Conservation (phyloP, 1,140 invertebrate genomes). For the Agraylea sexmaculata region DNA sequence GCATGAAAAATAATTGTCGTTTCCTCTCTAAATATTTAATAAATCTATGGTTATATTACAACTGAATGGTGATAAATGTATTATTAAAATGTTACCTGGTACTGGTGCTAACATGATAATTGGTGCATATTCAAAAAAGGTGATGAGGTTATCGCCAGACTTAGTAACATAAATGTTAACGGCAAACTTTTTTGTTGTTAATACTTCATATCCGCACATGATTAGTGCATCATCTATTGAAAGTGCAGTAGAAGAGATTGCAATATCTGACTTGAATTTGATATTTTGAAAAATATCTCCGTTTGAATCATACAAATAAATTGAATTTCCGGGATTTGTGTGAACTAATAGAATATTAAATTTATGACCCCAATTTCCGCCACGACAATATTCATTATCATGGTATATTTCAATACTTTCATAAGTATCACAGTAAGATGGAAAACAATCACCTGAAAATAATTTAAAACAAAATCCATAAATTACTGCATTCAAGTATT, state of each 20-base stretch:
- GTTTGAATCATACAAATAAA: slow-evolving; percentile 5
- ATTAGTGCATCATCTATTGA: slow-evolving; percentile 13
- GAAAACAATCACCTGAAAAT: slow-evolving; percentile 8
- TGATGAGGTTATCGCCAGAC: slow-evolving; percentile 8
- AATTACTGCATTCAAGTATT: background rate
- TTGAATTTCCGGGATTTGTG: slow-evolving; percentile 9
- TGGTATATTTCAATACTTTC: too few species aligned
- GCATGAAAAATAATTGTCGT: too few species aligned
- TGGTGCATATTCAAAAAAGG: slow-evolving; percentile 9
- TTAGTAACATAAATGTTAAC: slow-evolving; percentile 12
- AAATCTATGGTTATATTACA: too few species aligned
- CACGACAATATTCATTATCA: slow-evolving; percentile 1
- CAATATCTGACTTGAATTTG: slow-evolving; percentile 1
- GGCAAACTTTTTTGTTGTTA: slow-evolving; percentile 2
- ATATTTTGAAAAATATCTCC: too few species aligned
- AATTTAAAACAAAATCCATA: background rate
- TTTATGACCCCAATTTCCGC: slow-evolving; percentile 11
- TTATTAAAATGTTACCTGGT: slow-evolving; percentile 10
- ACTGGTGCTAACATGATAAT: slow-evolving; percentile 8
- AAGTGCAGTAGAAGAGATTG: slow-evolving; percentile 12
- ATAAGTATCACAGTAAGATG: slow-evolving; percentile 4
- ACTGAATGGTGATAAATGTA: background rate
- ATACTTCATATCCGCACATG: slow-evolving; percentile 7
- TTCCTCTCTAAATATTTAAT: too few species aligned
- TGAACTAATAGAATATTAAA: slow-evolving; percentile 11